phyloP scores from a whole-genome alignment of 2,888 invertebrate genomes.

The Pseudococcus jackbeardsleyi region DNA sequence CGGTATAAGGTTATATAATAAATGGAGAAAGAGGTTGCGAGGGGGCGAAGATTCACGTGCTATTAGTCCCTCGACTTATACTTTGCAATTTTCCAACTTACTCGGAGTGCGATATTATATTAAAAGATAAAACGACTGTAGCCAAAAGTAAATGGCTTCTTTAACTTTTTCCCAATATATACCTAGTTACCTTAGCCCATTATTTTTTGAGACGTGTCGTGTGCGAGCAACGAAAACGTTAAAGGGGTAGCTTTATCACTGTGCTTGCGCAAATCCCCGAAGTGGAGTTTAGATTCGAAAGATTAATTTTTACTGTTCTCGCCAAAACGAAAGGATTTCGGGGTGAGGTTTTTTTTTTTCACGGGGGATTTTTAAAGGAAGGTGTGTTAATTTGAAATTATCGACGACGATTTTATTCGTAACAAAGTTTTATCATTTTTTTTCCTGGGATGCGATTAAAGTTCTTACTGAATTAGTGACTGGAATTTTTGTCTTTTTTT shows the following conservation, averaged over 20 bases:
- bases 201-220: conserved; percentile 43
- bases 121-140: conserved; percentile 38
- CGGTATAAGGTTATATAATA: background rate
- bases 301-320: conserved; percentile 26
- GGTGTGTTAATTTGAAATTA: conserved; percentile 12
- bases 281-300: conserved; percentile 22
- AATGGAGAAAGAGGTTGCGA: background rate
- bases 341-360: background rate
- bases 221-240: background rate
- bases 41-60: conserved; percentile 15
- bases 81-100: conserved; percentile 37
- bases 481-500: no score
- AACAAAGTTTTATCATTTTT: background rate
- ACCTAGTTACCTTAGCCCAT: conserved; percentile 38
- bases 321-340: background rate
- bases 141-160: conserved; percentile 34
- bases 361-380: background rate
- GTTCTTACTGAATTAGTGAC: background rate
- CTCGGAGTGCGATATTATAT: conserved; percentile 38
- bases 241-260: conserved; percentile 27
- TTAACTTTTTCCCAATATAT: conserved; percentile 37
- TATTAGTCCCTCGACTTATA: conserved; percentile 41
- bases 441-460: background rate
- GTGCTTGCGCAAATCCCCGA: conserved; percentile 18
- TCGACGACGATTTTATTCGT: background rate